Base-by-base conservation (phyloP, 2,797 vertebrate genomes). In the Ceyx erithaca region DNA sequence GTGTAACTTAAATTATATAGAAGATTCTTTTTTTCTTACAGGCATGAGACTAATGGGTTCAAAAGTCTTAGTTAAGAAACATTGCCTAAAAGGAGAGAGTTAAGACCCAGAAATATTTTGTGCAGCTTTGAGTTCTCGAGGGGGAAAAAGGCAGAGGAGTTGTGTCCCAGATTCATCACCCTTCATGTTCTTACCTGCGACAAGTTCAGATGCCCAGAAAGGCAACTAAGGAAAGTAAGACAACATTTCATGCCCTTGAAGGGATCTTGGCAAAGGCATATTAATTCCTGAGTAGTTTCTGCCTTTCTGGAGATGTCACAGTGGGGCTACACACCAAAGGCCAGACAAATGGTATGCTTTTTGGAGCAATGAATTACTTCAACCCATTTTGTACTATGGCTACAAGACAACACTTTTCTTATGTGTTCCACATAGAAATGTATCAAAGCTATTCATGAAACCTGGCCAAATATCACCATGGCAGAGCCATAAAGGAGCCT, bases 341-440 rank as follows among this genome's bases (percentile, higher is more conserved):
- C 6, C 7, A 2, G 19, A 19, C 41, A 67, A 70, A 48, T 3
- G 0, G 6, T 69, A 13, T 4, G 3, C 1, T 43, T 90, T 71
- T 51, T 61, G 6, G 12, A 78, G 4, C 13, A 68, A 64, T 43
- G 10, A 64, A 75, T 20, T 59, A 12, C 10, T 45, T 76, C 33
- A 58, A 8, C 6, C 0, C 0, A 10, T 66, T 73, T 69, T 67
- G 25, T 72, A 82, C 37, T 22, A 8, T 46, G 26, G 3, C 9
- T 68, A 45, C 19, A 58, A 54, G 37, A 41, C 26, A 68, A 64
- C 2, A 26, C 40, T 91, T 66, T 91, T 37, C 40, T 35, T 55
- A 5, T 9, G 4, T 64, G 30, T 26, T 76, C 9, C 30, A 5
- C 23, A 59, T 33, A 57, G 48, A 92, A 67, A 51, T 45, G 8